phyloP scores from a whole-genome alignment of 2,888 invertebrate species.

The Ceratothoa steindachneri region DNA sequence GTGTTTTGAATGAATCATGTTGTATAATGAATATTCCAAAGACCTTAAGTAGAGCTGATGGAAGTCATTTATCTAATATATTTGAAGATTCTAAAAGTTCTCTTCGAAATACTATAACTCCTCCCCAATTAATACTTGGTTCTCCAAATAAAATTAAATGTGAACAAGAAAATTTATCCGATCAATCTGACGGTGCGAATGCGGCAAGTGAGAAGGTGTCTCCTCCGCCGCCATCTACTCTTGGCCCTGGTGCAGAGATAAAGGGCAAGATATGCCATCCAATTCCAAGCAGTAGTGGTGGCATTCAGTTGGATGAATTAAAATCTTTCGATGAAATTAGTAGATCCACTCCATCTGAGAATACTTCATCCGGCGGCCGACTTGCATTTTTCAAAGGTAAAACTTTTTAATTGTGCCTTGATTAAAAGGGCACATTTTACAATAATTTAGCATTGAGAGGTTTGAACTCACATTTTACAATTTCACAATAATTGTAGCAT shows the following conservation, averaged over 20 bases:
- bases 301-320: conserved; percentile 2
- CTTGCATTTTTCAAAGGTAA: conserved; percentile 5
- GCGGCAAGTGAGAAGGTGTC: not conserved
- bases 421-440: too few species aligned
- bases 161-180: not conserved
- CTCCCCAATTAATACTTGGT: not conserved
- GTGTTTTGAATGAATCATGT: conserved; percentile 6
- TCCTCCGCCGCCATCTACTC: not conserved
- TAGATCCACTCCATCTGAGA: not conserved
- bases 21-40: conserved; percentile 11
- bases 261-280: conserved; percentile 32
- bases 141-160: conserved; percentile 3
- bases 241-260: conserved; percentile 37
- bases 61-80: not conserved
- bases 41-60: not conserved
- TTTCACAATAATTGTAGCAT: too few species aligned
- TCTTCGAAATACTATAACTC: not conserved
- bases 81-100: not conserved
- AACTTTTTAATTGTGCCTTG: too few species aligned
- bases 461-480: too few species aligned
- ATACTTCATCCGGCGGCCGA: not conserved
- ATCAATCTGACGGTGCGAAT: not conserved
- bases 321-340: not conserved
- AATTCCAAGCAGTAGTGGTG: conserved; percentile 28
- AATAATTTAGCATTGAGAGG: too few species aligned